Percentiles rank a stretch among this genome's conserved stretches.
These are phyloP conservation scores for Gerris buenoi DNA, from an alignment of 1,140 invertebrate species.

Conservation along the genomic window DNA sequence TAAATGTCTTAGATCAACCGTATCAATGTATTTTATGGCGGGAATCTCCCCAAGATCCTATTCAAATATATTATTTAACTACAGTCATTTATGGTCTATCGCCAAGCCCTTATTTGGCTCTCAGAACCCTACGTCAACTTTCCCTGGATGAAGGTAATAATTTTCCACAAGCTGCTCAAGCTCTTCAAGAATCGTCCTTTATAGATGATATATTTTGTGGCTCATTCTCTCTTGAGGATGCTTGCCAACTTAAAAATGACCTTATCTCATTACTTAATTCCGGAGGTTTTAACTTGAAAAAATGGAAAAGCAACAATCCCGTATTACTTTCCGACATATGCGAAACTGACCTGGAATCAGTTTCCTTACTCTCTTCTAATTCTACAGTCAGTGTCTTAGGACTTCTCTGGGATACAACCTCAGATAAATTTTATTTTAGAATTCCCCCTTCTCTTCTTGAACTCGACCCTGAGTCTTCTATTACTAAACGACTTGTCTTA, in stretches of 20 bases:
- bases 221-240: constrained; percentile 15
- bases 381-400: background rate
- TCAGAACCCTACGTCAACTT: constrained; percentile 24
- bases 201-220: constrained; percentile 32
- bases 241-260: constrained; percentile 13
- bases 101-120: constrained; percentile 27
- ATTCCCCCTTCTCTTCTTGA: background rate
- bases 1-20: constrained; percentile 17
- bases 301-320: constrained; percentile 12
- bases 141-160: constrained; percentile 20
- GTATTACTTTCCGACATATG: constrained; percentile 2
- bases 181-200: constrained; percentile 29
- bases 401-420: background rate
- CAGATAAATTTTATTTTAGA: background rate
- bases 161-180: constrained; percentile 21
- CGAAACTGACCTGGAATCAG: background rate
- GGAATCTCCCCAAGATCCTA: background rate
- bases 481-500: background rate
- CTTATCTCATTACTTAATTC: constrained; percentile 11
- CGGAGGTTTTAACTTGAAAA: constrained; percentile 18
- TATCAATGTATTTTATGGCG: constrained; percentile 27
- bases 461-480: background rate
- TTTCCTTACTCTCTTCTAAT: background rate
- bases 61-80: constrained; percentile 23
- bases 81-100: constrained; percentile 28